Evolutionary conservation across 2,113 vertebrate species (phyloP).

Genomic region (Takifugu flavidus): DNA sequence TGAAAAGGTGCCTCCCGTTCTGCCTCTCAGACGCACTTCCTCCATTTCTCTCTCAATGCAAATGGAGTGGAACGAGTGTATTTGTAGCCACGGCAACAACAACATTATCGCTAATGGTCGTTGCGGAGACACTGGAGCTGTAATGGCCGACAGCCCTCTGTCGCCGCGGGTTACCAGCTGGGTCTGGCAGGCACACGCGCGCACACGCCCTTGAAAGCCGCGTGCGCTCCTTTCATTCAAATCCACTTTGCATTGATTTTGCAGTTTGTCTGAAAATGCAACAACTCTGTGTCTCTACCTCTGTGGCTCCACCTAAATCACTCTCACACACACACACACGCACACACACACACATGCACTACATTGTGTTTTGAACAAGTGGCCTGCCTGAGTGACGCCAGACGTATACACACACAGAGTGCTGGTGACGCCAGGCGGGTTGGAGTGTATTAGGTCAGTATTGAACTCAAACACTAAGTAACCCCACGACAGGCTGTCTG

Average conservation of each 20-base stretch:
- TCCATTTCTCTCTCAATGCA: slow-evolving; percentile 28
- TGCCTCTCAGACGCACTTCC: neutral
- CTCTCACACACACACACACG: slow-evolving; percentile 27
- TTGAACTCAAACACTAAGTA: slow-evolving; percentile 58
- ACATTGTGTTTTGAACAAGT: slow-evolving; percentile 44
- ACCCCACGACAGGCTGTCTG: slow-evolving; percentile 30
- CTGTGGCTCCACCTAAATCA: slow-evolving; percentile 61
- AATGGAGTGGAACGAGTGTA: slow-evolving; percentile 52
- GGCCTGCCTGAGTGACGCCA: slow-evolving; percentile 60
- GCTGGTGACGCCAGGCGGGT: slow-evolving; percentile 59
- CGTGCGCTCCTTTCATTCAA: slow-evolving; percentile 54
- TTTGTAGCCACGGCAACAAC: slow-evolving; percentile 65
- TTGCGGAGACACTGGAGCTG: slow-evolving; percentile 53
- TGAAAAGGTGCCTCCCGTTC: neutral
- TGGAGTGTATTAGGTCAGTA: slow-evolving; percentile 50
- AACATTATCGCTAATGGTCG: slow-evolving; percentile 67
- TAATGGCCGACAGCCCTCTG: slow-evolving; percentile 62
- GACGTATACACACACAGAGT: slow-evolving; percentile 28
- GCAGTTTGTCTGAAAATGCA: slow-evolving; percentile 67
- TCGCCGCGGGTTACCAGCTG: slow-evolving; percentile 54
- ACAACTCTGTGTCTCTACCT: slow-evolving; percentile 64
- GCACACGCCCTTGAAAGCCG: slow-evolving; percentile 30
- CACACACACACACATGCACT: slow-evolving; percentile 20
- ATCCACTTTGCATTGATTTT: slow-evolving; percentile 73
- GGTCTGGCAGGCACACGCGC: slow-evolving; percentile 13